Conservation (phyloP, 2,888 invertebrate genomes). For the Balanococcus diminutus region DNA sequence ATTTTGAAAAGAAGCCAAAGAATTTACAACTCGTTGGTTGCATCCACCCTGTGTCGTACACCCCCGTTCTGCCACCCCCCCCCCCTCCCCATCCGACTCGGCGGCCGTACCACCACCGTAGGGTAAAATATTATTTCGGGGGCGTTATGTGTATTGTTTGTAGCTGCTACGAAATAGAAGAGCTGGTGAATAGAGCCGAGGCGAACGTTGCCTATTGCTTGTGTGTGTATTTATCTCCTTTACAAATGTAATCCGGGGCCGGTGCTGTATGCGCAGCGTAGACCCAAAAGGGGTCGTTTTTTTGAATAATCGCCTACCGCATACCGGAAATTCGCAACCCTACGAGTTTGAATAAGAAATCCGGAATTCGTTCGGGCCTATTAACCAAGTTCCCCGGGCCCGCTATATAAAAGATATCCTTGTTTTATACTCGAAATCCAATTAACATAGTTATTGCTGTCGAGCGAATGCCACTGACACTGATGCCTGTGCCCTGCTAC, state of each 20-base stretch:
- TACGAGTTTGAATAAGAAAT: slow-evolving; percentile 34
- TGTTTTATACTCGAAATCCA: slow-evolving; percentile 42
- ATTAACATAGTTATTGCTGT: slow-evolving; percentile 42
- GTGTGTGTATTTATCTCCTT: no score
- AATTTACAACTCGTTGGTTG: neutral
- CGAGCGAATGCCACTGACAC: slow-evolving; percentile 10
- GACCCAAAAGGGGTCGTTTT: slow-evolving; percentile 48
- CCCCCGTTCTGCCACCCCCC: neutral
- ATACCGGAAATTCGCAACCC: slow-evolving; percentile 50
- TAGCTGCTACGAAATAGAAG: neutral
- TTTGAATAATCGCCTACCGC: slow-evolving; percentile 48
- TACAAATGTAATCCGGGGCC: slow-evolving; percentile 53
- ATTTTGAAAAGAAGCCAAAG: slow-evolving; percentile 42
- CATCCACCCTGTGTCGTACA: neutral
- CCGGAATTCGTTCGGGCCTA: slow-evolving; percentile 43
- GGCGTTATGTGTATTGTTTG: slow-evolving; percentile 47
- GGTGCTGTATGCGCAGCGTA: slow-evolving; percentile 9
- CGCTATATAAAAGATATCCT: slow-evolving; percentile 36
- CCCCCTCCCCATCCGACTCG: no score
- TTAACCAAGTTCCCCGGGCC: slow-evolving; percentile 13
- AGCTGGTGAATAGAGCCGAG: neutral
- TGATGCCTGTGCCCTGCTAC: neutral
- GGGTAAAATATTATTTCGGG: slow-evolving; percentile 52
- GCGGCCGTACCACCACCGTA: neutral
- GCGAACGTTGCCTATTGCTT: neutral